Evolutionary conservation across 2,888 invertebrate genomes (phyloP), one percentile per base, ranked within the genome.

Genomic region (Nephrocerus scutellatus): DNA sequence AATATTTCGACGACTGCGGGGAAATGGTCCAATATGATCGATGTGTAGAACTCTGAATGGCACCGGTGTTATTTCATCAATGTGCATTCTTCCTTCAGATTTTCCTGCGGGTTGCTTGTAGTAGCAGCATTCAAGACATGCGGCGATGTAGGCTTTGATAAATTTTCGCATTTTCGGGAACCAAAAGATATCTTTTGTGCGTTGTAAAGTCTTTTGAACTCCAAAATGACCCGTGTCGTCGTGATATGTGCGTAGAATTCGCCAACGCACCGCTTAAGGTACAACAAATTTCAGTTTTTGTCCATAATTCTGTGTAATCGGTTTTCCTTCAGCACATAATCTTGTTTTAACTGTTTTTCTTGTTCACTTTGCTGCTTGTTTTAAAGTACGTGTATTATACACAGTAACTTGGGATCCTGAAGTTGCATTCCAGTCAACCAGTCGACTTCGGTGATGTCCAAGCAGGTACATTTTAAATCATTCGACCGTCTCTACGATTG

Each of bases 401-500:
- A 21, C 5, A 12, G 14, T 6, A 47, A 23, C n/a, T 26, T 9
- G 3, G 24, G n/a, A 8, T 53, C 48, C 12, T 46, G 45, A 5
- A 38, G 26, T 31, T 51, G 48, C 37, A 51, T 47, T 4, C 41
- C 36, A 4, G 44, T 30, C 10, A 48, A 22, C 48, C 51, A 53
- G 25, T 52, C 46, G 6, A n/a, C n/a, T n/a, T n/a, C n/a, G n/a
- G n/a, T n/a, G n/a, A n/a, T n/a, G n/a, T n/a, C n/a, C n/a, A n/a
- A n/a, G n/a, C n/a, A n/a, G n/a, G n/a, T n/a, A n/a, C n/a, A n/a
- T n/a, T n/a, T n/a, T n/a, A n/a, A n/a, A n/a, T n/a, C n/a, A n/a
- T n/a, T n/a, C n/a, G n/a, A n/a, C n/a, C n/a, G n/a, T n/a, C n/a
- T n/a, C n/a, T n/a, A n/a, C n/a, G n/a, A n/a, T n/a, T n/a, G n/a